Evolutionary conservation across 23 tunicate species (phyloP).

Genomic region (Trididemnum clinides): DNA sequence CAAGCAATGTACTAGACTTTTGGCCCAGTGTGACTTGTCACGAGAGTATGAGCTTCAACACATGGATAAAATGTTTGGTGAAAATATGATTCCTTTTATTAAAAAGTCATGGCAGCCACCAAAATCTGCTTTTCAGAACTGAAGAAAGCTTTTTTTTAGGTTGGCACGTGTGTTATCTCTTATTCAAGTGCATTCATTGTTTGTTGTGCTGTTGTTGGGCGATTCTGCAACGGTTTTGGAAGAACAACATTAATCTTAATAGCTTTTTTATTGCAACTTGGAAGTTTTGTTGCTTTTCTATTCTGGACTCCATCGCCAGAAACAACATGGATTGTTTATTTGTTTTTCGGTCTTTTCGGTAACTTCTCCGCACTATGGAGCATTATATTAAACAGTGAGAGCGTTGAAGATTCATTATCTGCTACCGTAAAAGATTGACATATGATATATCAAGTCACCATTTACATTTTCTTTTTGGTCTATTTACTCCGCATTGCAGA

Average conservation of each 20-base stretch:
- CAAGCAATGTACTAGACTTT: too few species aligned
- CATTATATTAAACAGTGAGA: conserved; percentile 1
- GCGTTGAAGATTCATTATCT: too few species aligned
- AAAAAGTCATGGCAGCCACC: too few species aligned
- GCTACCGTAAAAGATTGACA: too few species aligned
- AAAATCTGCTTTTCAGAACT: too few species aligned
- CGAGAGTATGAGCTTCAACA: too few species aligned
- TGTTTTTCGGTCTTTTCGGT: neutral
- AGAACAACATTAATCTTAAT: neutral
- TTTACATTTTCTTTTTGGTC: too few species aligned
- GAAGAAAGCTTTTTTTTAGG: neutral
- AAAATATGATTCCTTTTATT: too few species aligned
- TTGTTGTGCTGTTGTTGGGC: neutral
- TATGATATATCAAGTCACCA: too few species aligned
- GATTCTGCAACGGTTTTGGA: neutral
- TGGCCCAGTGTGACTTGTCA: too few species aligned
- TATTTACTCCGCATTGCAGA: too few species aligned
- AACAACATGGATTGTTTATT: neutral
- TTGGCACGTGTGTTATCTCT: neutral
- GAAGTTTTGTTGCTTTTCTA: neutral
- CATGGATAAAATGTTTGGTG: too few species aligned
- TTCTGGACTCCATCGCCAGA: neutral
- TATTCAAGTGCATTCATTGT: neutral
- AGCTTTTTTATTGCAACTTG: neutral
- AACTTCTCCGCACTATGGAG: neutral